Evolutionary conservation across 2,888 invertebrate genomes (phyloP), one percentile per base, ranked within the genome.

Genomic region (Bursaphelenchus okinawaensis): DNA sequence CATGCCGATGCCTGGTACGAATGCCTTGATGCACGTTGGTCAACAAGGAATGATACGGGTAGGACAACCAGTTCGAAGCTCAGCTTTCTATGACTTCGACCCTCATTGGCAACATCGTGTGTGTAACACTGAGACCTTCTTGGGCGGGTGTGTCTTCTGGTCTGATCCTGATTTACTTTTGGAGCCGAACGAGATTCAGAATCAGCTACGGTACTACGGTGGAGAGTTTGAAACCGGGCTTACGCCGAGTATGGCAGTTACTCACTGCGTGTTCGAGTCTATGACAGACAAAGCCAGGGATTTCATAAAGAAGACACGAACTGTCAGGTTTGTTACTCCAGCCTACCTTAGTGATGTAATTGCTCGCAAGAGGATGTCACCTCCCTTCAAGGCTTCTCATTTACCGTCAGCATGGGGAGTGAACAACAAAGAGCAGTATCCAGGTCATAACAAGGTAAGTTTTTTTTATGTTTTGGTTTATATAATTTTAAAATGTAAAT

Each of bases 381-480:
- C 94, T 0, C 96, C 98, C 0, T 94, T 91, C 90, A 90, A 91
- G 78, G 91, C 93, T 12, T 86, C 93, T 55, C 96, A 98, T 84
- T 87, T 96, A 75, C 96, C 96, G 9, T 52, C 72, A 0, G 64
- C 27, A 55, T 76, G 56, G 72, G 54, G 56, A 54, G 83, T 40
- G 3, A 6, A 12, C 40, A 12, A 40, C 12, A 40, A 84, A 8
- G 80, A 82, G 8, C 52, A 52, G 22, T 83, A 83, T 65, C 86
- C 85, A 7, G 84, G 84, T 67, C 79, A 78, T 58, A 84, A 85
- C 70, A 85, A 85, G 82, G 85, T 86, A 67, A 63, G 56, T 54
- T 52, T 20, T 19, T 62, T 61, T 57, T 9, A 16, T n/a, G n/a
- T n/a, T n/a, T n/a, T n/a, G n/a, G n/a, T 61, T 6, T 9, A 23